Evolutionary conservation across 2,113 vertebrate genomes (phyloP).

Genomic region (Vombatus ursinus): DNA sequence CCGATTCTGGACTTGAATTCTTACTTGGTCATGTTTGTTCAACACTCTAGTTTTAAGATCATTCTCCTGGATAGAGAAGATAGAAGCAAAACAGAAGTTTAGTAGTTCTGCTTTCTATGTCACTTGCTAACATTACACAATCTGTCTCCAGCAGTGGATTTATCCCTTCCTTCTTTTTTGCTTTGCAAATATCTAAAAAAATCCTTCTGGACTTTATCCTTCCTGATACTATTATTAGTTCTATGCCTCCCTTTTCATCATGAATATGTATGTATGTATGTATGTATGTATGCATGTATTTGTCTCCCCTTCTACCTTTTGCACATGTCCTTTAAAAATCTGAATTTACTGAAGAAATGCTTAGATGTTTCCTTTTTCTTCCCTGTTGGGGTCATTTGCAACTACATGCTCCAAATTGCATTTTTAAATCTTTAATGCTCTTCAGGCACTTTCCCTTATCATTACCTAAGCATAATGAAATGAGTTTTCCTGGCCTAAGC

Average conservation of each 20-base stretch:
- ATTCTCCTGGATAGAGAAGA: background rate
- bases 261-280: background rate
- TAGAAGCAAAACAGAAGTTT: background rate
- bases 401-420: background rate
- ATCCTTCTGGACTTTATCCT: background rate
- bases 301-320: background rate
- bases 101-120: background rate
- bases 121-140: background rate
- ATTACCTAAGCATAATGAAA: background rate
- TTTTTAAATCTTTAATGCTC: background rate
- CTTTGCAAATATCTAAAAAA: background rate
- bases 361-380: background rate
- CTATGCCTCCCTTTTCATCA: background rate
- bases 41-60: background rate
- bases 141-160: background rate
- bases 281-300: background rate
- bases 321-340: background rate
- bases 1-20: background rate
- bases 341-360: background rate
- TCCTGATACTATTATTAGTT: background rate
- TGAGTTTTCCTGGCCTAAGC: background rate
- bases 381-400: background rate
- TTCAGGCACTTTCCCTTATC: background rate
- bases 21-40: background rate
- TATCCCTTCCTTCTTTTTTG: background rate